A percentile compares a stretch with the other conserved stretches of the same genome.
Conservation (phyloP, 2,797 vertebrate species). For the Iguana delicatissima region DNA sequence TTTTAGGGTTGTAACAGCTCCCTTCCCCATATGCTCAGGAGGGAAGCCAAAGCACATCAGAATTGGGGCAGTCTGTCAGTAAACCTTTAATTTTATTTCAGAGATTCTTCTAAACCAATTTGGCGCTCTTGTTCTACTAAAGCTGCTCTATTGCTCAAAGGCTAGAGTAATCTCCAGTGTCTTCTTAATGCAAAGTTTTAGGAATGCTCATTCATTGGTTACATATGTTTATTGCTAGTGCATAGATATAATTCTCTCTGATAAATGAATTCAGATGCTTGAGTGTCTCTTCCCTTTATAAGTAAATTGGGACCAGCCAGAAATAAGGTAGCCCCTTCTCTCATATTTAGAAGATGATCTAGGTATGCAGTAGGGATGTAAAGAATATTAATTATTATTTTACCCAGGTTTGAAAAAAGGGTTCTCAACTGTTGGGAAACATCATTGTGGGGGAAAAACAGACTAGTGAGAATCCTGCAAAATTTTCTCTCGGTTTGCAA, state of each 20-base stretch:
- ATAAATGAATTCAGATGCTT: not conserved
- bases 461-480: no score
- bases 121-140: slow-evolving; percentile 51
- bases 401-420: no score
- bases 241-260: slow-evolving; percentile 15
- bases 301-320: not conserved
- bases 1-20: slow-evolving; percentile 4
- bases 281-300: not conserved
- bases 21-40: slow-evolving; percentile 58
- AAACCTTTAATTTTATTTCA: slow-evolving; percentile 70
- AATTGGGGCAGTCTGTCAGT: slow-evolving; percentile 62
- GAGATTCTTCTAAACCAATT: slow-evolving; percentile 37
- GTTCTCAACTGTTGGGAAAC: no score
- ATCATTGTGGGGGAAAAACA: no score
- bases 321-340: not conserved
- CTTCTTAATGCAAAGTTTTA: slow-evolving; percentile 48
- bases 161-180: slow-evolving; percentile 36
- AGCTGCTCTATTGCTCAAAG: slow-evolving; percentile 65
- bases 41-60: slow-evolving; percentile 67
- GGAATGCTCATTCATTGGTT: slow-evolving; percentile 18
- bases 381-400: no score
- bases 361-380: no score
- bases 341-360: not conserved
- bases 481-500: no score
- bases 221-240: not conserved